Conservation (phyloP, 2,797 vertebrate species). For the Melanotaenia parkinsoni region DNA sequence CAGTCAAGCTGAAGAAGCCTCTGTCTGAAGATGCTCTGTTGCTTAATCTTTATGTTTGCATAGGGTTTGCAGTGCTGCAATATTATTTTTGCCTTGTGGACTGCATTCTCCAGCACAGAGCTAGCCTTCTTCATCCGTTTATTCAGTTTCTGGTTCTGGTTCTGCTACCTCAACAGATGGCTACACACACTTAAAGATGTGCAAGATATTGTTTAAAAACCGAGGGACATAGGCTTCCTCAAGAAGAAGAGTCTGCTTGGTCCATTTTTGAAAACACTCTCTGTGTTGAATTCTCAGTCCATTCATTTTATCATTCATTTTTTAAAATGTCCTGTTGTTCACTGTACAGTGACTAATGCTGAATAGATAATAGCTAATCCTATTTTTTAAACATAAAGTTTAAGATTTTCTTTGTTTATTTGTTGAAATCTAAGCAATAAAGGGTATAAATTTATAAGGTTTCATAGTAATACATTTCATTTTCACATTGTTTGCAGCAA, state of each 20-base stretch:
- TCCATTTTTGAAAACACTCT: neutral
- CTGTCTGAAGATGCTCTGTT: neutral
- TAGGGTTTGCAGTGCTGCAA: neutral
- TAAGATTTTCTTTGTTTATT: neutral
- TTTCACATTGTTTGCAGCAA: slow-evolving; percentile 77
- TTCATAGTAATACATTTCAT: neutral
- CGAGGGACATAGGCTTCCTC: neutral
- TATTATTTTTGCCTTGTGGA: neutral
- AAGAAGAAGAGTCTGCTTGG: neutral
- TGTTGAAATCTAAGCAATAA: neutral
- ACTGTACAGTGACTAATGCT: neutral
- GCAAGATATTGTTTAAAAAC: neutral
- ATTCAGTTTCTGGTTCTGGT: neutral
- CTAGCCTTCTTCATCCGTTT: neutral
- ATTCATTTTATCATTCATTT: neutral
- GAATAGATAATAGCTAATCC: neutral
- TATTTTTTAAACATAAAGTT: neutral
- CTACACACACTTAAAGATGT: neutral
- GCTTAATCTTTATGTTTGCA: neutral
- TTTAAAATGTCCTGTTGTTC: neutral
- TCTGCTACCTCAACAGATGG: neutral
- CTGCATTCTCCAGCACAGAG: neutral
- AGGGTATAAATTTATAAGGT: neutral
- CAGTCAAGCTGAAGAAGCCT: neutral
- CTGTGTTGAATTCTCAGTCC: neutral